Evolutionary conservation across 1,140 invertebrate genomes (phyloP), one percentile per base, ranked within the genome.

Genomic region (Berghia stephanieae): DNA sequence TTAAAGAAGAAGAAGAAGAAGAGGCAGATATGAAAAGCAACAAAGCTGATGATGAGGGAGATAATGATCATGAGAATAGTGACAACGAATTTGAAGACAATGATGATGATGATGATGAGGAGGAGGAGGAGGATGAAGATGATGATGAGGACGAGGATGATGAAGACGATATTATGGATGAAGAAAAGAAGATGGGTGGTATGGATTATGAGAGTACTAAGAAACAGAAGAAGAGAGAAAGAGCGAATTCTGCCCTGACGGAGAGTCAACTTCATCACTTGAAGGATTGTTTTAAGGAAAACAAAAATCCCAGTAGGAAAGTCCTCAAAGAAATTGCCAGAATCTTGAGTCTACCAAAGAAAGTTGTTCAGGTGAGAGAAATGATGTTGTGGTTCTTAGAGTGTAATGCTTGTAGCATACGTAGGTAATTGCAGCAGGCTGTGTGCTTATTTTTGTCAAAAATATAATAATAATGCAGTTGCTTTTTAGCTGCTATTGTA

Each of bases 271-370:
- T 98, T 82, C 93, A 93, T 46, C 92, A 97, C 49, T 91, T 99
- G 4, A 95, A 96, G 84, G 93, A 94, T 73, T 94, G 96, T 84
- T 99, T 98, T 84, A 91, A 94, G 31, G 90, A 94, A 4, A 98
- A 99, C 90, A 94, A 96, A 0, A 92, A 96, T 70, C 97, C 98
- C 1, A 96, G 96, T 84, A 94, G 96, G 69, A 96, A 98, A 80
- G 96, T 98, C 86, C 93, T 99, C 81, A 93, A 93, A 27, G 92
- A 93, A 86, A 87, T 99, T 82, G 96, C 97, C 0, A 93, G 96
- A 46, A 93, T 94, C 81, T 94, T 98, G 69, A 94, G 95, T 40
- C 94, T 98, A 81, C 93, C 96, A 42, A 95, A 96, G 44, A 92
- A 97, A 63, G 97, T 99, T 3, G 96, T 99, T 6, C 97, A 98